Percentiles rank a stretch among this genome's conserved stretches.
phyloP scores from a whole-genome alignment of 2,888 invertebrate genomes.

The Pandemis cinnamomeana region DNA sequence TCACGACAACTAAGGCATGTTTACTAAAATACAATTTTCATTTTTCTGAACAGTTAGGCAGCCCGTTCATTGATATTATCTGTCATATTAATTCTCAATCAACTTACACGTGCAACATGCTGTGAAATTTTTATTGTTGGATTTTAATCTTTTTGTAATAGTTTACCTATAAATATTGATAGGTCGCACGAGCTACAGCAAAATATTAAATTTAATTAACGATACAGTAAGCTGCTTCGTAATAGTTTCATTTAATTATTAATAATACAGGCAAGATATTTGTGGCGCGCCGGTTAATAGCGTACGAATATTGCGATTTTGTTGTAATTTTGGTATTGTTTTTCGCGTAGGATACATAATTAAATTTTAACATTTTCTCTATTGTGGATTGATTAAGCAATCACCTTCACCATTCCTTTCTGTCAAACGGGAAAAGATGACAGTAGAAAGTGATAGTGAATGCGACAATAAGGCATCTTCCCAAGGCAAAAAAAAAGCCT shows the following conservation, averaged over 20 bases:
- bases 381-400: too few relatives aligned
- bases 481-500: too few relatives aligned
- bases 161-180: not conserved
- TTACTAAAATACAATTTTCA: not conserved
- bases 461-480: too few relatives aligned
- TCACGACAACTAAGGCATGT: not conserved
- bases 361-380: not conserved
- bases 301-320: not conserved
- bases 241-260: constrained; percentile 4
- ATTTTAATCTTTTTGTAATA: not conserved
- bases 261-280: not conserved
- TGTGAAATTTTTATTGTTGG: not conserved
- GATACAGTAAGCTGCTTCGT: not conserved
- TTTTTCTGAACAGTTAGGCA: not conserved
- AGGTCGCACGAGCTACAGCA: not conserved
- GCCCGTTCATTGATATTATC: not conserved
- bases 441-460: too few relatives aligned
- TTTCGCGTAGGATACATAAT: not conserved
- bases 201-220: not conserved
- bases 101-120: not conserved
- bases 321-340: not conserved
- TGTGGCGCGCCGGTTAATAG: not conserved
- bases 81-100: not conserved
- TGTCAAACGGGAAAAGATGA: too few relatives aligned
- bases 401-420: too few relatives aligned